Conservation (phyloP, 2,888 invertebrate species). For the Autographa pulchrina region DNA sequence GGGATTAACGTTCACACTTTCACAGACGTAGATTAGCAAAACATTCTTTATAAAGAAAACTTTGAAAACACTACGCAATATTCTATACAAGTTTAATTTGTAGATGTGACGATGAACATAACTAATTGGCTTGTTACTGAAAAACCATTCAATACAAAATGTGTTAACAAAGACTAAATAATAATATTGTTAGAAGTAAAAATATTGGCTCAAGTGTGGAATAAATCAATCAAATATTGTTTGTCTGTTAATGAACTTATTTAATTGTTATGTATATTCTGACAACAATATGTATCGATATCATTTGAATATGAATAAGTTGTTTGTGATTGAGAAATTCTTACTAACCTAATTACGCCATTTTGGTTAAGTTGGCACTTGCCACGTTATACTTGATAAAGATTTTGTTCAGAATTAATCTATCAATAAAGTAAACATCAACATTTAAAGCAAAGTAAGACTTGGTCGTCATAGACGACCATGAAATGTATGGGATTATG, state of each 20-base stretch:
- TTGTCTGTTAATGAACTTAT: background rate
- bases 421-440: background rate
- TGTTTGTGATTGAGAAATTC: background rate
- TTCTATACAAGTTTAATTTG: background rate
- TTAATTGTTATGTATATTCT: background rate
- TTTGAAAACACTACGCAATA: background rate
- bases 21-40: conserved; percentile 34
- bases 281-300: background rate
- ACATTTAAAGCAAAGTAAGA: too few relatives aligned
- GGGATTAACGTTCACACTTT: conserved; percentile 48
- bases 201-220: background rate
- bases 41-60: conserved; percentile 5
- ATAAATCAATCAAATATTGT: background rate
- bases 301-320: background rate
- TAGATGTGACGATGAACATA: background rate
- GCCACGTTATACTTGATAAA: too few relatives aligned
- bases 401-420: too few relatives aligned
- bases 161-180: too few relatives aligned
- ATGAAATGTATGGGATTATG: too few relatives aligned
- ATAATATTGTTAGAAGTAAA: background rate
- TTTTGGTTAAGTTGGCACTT: too few relatives aligned
- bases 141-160: background rate
- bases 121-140: background rate
- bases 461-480: too few relatives aligned
- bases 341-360: too few relatives aligned